Evolutionary conservation across 2,888 invertebrate species (phyloP), one percentile per base, ranked within the genome.

Genomic region (Cephus spinipes): DNA sequence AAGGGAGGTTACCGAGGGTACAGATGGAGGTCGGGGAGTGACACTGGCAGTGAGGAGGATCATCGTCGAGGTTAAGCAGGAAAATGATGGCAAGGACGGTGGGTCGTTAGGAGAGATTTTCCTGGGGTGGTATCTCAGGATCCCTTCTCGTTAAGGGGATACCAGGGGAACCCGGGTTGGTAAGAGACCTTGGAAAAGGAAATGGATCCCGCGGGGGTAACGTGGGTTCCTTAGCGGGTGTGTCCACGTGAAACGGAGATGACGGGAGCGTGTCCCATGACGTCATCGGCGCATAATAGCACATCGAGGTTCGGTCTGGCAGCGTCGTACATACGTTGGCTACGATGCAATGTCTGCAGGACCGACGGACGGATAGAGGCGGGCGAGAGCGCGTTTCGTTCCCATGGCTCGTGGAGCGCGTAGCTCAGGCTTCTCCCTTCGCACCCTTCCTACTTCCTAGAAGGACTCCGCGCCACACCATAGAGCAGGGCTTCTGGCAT

Each of bases 251-350:
- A 55, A 55, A 55, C 23, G 6, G 23, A 55, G 55, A 71, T 71
- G 71, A 31, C 31, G 71, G 33, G 31, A 12, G 12, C 71, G 71
- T 71, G 71, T 71, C 32, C 31, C 33, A 23, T 31, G 71, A 71
- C 71, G 71, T 32, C 71, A 71, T 33, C 71, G 71, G 71, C 71
- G 71, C 71, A 71, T 71, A 71, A 71, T 32, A 71, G 71, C 31
- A 55, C 55, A 55, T 55, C 23, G 23, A 6, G 55, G 23, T 1
- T 23, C 23, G 23, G 23, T 6, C 55, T 71, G 15, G 71, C 71
- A 33, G 31, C 12, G 32, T 71, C 71, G 71, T 33, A 71, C 71
- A 11, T 33, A 71, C 71, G 71, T 33, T 32, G 6, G 71, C 33
- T 33, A 33, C 71, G 71, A 31, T 71, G 71, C 71, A 71, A 33